Base-by-base conservation (phyloP, 2,113 vertebrate species). In the Sclerurus mexicanus region DNA sequence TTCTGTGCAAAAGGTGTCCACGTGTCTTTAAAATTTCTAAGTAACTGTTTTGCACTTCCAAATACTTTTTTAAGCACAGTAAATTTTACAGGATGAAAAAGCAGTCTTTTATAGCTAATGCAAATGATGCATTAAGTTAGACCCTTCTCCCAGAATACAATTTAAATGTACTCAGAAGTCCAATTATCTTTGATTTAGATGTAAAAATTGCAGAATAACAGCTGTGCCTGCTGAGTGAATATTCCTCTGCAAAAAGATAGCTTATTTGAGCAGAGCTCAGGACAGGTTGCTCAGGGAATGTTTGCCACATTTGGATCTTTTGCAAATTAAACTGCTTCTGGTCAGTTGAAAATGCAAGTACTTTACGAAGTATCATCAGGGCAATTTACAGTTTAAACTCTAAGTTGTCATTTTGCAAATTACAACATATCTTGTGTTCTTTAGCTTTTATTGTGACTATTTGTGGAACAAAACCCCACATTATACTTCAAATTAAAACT, bases 121-220 rank as follows among this genome's bases (percentile, higher is more conserved):
- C 88, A 97, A 98, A 97, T 97, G 95, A 96, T 96, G 82, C 95
- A 95, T 97, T 97, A 97, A 93, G 64, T 95, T 93, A 97, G 96
- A 94, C 93, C 89, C 80, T 96, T 96, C 87, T 96, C 90, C 79
- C 93, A 96, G 84, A 97, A 87, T 97, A 95, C 96, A 97, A 96
- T 97, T 97, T 96, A 97, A 97, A 98, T 92, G 83, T 95, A 98
- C 94, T 97, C 93, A 94, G 74, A 97, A 98, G 94, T 97, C 95
- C 94, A 98, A 97, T 98, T 98, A 97, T 98, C 94, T 97, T 97
- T 97, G 95, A 97, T 97, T 96, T 97, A 96, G 93, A 93, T 96
- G 88, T 97, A 96, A 97, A 97, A 96, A 95, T 95, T 95, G 95
- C 86, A 94, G 93, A 98, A 91, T 97, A 96, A 95, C 92, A 97